These are phyloP conservation scores for Drosophila neotestacea DNA, from an alignment of 2,888 invertebrate genomes.

Conservation along the genomic window DNA sequence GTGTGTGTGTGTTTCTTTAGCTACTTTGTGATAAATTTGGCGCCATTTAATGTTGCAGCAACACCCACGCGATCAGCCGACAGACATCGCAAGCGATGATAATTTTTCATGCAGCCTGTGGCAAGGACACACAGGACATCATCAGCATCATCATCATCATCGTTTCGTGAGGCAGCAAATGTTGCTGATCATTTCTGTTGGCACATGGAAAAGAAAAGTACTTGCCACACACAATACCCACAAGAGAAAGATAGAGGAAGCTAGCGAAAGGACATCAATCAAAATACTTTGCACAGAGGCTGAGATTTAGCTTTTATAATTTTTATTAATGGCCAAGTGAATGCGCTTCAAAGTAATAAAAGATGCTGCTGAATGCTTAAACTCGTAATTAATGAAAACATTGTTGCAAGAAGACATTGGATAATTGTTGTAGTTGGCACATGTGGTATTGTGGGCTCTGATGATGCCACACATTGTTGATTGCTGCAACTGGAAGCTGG, in stretches of 20 bases:
- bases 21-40: slow-evolving; percentile 72
- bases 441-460: slow-evolving; percentile 22
- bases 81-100: slow-evolving; percentile 44
- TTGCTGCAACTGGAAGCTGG: neutral
- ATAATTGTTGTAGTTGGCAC: slow-evolving; percentile 53
- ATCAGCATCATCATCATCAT: neutral
- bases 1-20: slow-evolving; percentile 19
- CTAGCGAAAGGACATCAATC: slow-evolving; percentile 41
- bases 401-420: slow-evolving; percentile 50
- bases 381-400: slow-evolving; percentile 45
- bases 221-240: neutral
- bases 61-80: slow-evolving; percentile 69
- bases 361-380: slow-evolving; percentile 35
- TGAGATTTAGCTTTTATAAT: slow-evolving; percentile 58
- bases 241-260: neutral
- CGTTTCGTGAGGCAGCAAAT: slow-evolving; percentile 37
- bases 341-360: slow-evolving; percentile 43
- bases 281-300: slow-evolving; percentile 29
- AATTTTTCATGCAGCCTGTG: slow-evolving; percentile 60
- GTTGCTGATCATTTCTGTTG: slow-evolving; percentile 57
- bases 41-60: slow-evolving; percentile 64
- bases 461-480: neutral
- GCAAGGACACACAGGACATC: slow-evolving; percentile 14
- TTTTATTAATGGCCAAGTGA: slow-evolving; percentile 75
- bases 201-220: slow-evolving; percentile 12